Evolutionary conservation across 2,888 invertebrate species (phyloP).

Genomic region (Serripes groenlandicus): DNA sequence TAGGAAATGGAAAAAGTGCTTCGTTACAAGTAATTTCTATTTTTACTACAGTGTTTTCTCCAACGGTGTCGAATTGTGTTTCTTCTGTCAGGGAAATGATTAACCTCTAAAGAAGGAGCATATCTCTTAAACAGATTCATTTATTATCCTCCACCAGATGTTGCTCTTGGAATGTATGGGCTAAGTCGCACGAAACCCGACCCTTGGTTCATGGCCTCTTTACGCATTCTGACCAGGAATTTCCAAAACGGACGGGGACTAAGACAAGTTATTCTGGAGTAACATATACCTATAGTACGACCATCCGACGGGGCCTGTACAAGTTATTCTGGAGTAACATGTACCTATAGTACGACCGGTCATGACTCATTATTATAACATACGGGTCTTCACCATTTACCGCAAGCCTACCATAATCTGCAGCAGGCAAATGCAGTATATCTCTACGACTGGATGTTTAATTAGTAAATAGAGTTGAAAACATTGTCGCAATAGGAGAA

Average conservation of each 20-base stretch:
- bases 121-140: too few species aligned
- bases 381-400: too few species aligned
- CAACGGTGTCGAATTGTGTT: neutral
- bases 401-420: too few species aligned
- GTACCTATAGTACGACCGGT: too few species aligned
- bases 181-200: neutral
- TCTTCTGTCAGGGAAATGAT: neutral
- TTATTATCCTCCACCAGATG: too few species aligned
- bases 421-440: neutral
- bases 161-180: neutral
- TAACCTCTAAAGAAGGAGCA: too few species aligned
- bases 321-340: too few species aligned
- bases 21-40: constrained; percentile 5
- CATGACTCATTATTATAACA: too few species aligned
- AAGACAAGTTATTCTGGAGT: too few species aligned
- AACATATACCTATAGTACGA: too few species aligned
- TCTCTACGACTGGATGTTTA: neutral
- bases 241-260: too few species aligned
- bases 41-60: constrained; percentile 8
- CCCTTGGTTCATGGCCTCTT: neutral
- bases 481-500: constrained; percentile 2
- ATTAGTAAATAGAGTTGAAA: neutral
- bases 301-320: too few species aligned
- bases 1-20: neutral
- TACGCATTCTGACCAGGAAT: neutral